phyloP scores from a whole-genome alignment of 2,888 invertebrate species.

The Ditula angustiorana region DNA sequence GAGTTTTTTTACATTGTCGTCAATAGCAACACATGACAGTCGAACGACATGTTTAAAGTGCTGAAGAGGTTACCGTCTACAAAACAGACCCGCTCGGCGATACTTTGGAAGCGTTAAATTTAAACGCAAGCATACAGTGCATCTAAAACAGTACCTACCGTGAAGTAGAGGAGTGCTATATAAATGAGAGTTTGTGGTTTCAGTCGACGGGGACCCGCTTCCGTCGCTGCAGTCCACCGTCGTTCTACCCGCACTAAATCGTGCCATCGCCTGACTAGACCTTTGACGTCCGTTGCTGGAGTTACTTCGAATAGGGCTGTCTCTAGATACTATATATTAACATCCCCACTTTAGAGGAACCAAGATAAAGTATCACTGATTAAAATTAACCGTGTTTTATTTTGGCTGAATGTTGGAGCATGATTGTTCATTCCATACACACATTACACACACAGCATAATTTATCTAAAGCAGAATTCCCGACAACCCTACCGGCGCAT shows the following conservation, averaged over 20 bases:
- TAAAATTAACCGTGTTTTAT: conserved; percentile 48
- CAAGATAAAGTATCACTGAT: conserved; percentile 1
- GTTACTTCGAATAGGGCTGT: conserved; percentile 41
- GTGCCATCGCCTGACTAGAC: conserved; percentile 45
- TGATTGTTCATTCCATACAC: too few relatives aligned
- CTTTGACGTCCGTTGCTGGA: conserved; percentile 42
- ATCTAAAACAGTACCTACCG: conserved; percentile 22
- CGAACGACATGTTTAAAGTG: too few relatives aligned
- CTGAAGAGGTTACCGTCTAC: too few relatives aligned
- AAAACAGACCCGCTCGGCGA: too few relatives aligned
- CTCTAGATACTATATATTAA: not conserved
- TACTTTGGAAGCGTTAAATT: not conserved
- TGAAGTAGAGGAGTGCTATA: conserved; percentile 27
- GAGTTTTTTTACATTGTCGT: too few relatives aligned
- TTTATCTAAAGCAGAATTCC: conserved; percentile 75
- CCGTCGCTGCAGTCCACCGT: conserved; percentile 36
- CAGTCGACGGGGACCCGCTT: conserved; percentile 27
- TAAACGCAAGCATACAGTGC: conserved; percentile 4
- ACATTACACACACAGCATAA: conserved; percentile 74
- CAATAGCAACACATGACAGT: too few relatives aligned
- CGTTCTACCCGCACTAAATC: conserved; percentile 50
- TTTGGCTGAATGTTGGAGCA: conserved; percentile 64
- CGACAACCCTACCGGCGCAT: conserved; percentile 76
- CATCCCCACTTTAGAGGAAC: not conserved
- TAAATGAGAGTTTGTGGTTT: conserved; percentile 41